phyloP scores from a whole-genome alignment of 2,888 invertebrate genomes.

The Agrilus cyanescens region DNA sequence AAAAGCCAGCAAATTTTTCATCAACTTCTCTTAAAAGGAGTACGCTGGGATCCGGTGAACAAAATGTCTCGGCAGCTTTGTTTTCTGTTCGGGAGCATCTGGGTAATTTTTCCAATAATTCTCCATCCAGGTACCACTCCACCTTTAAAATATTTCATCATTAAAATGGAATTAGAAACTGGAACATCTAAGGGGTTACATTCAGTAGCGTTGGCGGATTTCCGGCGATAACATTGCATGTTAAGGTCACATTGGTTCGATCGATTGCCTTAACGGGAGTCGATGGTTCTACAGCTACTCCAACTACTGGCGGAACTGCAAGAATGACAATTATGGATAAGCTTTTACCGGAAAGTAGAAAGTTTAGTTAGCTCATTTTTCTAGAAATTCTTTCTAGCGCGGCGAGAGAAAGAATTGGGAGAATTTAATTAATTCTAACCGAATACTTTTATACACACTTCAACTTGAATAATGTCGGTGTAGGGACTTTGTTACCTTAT shows the following conservation, averaged over 20 bases:
- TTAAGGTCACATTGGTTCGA: constrained; percentile 67
- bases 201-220: constrained; percentile 63
- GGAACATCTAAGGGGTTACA: constrained; percentile 35
- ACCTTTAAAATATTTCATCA: constrained; percentile 21
- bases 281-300: constrained; percentile 62
- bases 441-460: no score
- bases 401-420: neutral
- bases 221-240: constrained; percentile 67
- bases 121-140: constrained; percentile 77
- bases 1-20: constrained; percentile 84
- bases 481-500: no score
- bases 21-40: constrained; percentile 75
- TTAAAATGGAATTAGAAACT: constrained; percentile 1
- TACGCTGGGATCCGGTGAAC: constrained; percentile 79
- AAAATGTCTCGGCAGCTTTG: constrained; percentile 47
- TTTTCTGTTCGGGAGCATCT: constrained; percentile 55
- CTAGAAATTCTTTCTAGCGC: no score
- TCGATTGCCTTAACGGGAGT: constrained; percentile 69
- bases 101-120: constrained; percentile 71
- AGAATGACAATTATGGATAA: constrained; percentile 11
- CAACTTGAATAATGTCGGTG: no score
- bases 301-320: constrained; percentile 68
- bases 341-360: neutral
- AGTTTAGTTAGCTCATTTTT: neutral
- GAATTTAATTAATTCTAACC: neutral